Conservation (phyloP, 2,797 vertebrate genomes). For the Rhabdomys pumilio region DNA sequence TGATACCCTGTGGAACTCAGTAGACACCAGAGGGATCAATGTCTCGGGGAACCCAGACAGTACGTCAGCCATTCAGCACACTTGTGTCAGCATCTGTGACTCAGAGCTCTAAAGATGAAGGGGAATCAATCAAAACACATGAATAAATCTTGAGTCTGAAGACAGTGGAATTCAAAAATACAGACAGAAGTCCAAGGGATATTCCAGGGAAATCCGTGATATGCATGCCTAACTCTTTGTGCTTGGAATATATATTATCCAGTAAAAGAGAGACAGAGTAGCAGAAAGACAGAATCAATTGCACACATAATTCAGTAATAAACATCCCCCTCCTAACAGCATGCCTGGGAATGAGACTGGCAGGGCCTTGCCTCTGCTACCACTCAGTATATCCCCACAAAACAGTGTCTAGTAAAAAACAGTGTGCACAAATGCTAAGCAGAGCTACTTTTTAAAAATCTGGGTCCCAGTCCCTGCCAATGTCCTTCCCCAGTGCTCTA, state of each 20-base stretch:
- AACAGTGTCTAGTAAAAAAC: too few species aligned
- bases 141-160: slow-evolving; percentile 63
- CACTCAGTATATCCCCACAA: neutral
- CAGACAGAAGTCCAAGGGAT: slow-evolving; percentile 24
- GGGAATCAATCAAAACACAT: slow-evolving; percentile 35
- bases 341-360: neutral
- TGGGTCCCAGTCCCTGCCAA: neutral
- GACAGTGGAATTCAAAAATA: slow-evolving; percentile 70
- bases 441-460: neutral
- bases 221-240: slow-evolving; percentile 10
- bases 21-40: slow-evolving; percentile 59
- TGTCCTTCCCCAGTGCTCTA: neutral
- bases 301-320: neutral
- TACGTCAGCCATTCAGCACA: neutral
- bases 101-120: slow-evolving; percentile 45
- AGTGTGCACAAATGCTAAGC: neutral
- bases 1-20: slow-evolving; percentile 35
- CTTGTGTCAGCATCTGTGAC: neutral
- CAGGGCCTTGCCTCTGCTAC: neutral
- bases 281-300: neutral
- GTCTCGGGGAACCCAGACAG: slow-evolving; percentile 37
- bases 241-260: slow-evolving; percentile 52
- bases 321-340: accelerated
- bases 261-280: neutral
- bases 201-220: slow-evolving; percentile 20